Percentiles rank a stretch among this genome's conserved stretches.
Evolutionary conservation across 2,888 invertebrate genomes (phyloP).

Genomic region (Allophyes oxyacanthae): DNA sequence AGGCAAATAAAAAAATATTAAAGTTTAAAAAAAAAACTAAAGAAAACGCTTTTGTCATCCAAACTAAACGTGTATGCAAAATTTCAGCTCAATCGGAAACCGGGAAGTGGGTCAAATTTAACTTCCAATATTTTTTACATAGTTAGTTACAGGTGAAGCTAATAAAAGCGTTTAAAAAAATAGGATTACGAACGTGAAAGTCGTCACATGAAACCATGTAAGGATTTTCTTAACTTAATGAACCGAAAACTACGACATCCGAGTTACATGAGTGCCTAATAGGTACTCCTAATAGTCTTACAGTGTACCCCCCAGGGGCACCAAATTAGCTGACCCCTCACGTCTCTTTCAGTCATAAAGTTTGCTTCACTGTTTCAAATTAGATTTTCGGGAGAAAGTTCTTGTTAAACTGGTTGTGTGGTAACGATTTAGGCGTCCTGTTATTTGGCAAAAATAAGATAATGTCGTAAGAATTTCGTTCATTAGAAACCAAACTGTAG

Average conservation of each 20-base stretch:
- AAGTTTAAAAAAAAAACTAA: too few species aligned
- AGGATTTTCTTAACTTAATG: constrained; percentile 2
- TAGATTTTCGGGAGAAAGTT: constrained; percentile 17
- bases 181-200: neutral
- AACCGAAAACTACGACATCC: constrained; percentile 7
- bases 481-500: too few species aligned
- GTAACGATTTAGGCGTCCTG: constrained; percentile 7
- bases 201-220: neutral
- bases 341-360: constrained; percentile 9
- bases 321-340: constrained; percentile 35
- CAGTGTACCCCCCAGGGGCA: constrained; percentile 8
- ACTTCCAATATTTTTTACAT: too few species aligned
- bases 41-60: too few species aligned
- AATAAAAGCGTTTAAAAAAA: too few species aligned
- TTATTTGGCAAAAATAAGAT: too few species aligned
- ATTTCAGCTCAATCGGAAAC: too few species aligned
- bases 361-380: constrained; percentile 24
- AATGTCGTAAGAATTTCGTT: too few species aligned
- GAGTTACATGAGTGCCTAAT: constrained; percentile 10
- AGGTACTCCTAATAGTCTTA: constrained; percentile 1
- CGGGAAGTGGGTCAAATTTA: too few species aligned
- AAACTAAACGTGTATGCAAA: too few species aligned
- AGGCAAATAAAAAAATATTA: too few species aligned
- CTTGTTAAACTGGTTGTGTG: constrained; percentile 9
- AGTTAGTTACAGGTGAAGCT: too few species aligned